Base-by-base conservation (phyloP, 2,888 invertebrate genomes). In the Yponomeuta plumbellus region DNA sequence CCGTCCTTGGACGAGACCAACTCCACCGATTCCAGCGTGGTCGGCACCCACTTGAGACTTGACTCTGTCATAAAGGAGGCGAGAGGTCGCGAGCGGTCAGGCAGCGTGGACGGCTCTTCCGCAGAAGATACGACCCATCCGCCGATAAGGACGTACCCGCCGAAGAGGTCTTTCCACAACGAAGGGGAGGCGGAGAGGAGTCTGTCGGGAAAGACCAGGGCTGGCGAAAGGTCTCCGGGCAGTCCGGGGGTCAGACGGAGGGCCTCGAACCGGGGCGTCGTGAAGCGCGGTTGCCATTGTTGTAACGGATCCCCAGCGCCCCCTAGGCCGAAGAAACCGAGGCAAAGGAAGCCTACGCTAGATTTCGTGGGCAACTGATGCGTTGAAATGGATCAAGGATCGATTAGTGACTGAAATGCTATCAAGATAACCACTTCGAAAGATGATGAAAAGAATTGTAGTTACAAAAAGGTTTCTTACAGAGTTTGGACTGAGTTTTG, bases 281-380 rank as follows among this genome's bases (percentile, higher is more conserved):
- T 93, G 1, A 93, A 93, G 72, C 90, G 93, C 59, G 92, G 92
- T 65, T 94, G 94, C 74, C 92, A 92, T 52, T 94, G 94, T 78
- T 94, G 94, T 79, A 92, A 86, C 75, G 93, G 93, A 10, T 87
- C 91, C 0, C 91, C 93, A 0, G 90, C 92, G 3, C 88, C 93
- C 11, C 86, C 88, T 0, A 83, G 91, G 61, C 88, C 93, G 66
- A 92, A 92, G 72, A 83, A 85, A 66, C 76, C 88, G 0, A 75
- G 88, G 10, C 84, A 79, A 67, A 78, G 80, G 61, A 87, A 86
- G 71, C 81, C 81, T 20, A 75, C 75, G 65, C 71, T 79, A 61
- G 88, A 88, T 71, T 86, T 83, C 70, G 72, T 74, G 52, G 61
- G 74, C 66, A 72, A 75, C 69, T 72, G 67, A 74, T 64, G 34